A percentile compares a stretch with the other conserved stretches of the same genome.
Evolutionary conservation across 2,888 invertebrate genomes (phyloP).

Genomic region (Yponomeuta evonymella): DNA sequence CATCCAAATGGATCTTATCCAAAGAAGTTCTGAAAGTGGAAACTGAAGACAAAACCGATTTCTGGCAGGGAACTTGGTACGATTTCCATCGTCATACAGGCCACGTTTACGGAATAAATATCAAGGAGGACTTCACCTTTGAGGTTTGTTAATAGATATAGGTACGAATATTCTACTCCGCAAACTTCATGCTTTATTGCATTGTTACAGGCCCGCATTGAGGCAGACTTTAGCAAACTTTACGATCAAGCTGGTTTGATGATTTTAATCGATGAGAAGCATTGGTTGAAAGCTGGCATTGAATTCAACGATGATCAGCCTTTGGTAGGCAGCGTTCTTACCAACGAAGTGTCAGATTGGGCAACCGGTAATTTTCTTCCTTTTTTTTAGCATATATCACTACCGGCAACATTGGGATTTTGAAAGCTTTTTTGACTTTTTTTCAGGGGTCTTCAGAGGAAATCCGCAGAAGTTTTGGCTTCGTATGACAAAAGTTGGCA

Average conservation of each 20-base stretch:
- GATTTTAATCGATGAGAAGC: conserved; percentile 56
- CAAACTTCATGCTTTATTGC: background rate
- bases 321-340: conserved; percentile 56
- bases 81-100: conserved; percentile 47
- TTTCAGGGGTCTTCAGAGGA: conserved; percentile 51
- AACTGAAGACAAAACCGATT: conserved; percentile 53
- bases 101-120: conserved; percentile 46
- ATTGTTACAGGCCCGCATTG: conserved; percentile 43
- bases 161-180: background rate
- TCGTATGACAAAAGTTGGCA: conserved; percentile 41
- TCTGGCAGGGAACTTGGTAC: conserved; percentile 59
- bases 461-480: conserved; percentile 54
- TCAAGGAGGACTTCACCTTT: conserved; percentile 48
- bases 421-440: conserved; percentile 6
- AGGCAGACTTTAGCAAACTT: conserved; percentile 48
- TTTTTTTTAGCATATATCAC: background rate
- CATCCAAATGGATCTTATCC: conserved; percentile 37
- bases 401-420: background rate
- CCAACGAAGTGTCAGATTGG: conserved; percentile 58
- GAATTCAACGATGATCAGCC: conserved; percentile 60
- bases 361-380: conserved; percentile 42
- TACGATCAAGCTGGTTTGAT: conserved; percentile 65
- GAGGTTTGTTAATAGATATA: conserved; percentile 33
- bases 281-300: conserved; percentile 59
- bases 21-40: conserved; percentile 26